Evolutionary conservation across 2,888 invertebrate genomes (phyloP), one percentile per base, ranked within the genome.

Genomic region (Lasioglossum figueresi): DNA sequence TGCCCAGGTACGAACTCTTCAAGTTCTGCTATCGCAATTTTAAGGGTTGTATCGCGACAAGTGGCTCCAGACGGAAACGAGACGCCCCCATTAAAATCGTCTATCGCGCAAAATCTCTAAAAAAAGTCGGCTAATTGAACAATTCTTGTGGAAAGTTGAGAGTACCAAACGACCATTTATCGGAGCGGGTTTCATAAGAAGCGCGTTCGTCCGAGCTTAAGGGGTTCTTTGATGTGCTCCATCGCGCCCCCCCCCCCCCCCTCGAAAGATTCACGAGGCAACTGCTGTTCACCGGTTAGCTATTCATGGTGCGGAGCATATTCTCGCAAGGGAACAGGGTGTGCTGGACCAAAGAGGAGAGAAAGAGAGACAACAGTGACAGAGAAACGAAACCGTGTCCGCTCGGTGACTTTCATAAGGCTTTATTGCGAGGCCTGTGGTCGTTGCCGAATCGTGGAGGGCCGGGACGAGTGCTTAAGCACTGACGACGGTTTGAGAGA

Each of bases 401-500:
- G 43, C 76, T 23, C 40, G 23, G 31, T 31, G 83, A 83, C 77
- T 84, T 84, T 84, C 83, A 78, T 84, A 84, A 78, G 74, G 59
- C 75, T 74, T 84, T 83, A 82, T 84, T 78, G 83, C 84, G 48
- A 40, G 27, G 52, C 52, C 66, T 76, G 79, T 79, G 31, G 40
- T 73, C 72, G 82, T 84, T 74, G 74, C 70, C 82, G 77, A 77
- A 82, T 77, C 82, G 16, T 31, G 74, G 27, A 34, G 70, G 16
- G 59, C 31, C 34, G 45, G 16, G 40, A 45, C 34, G 80, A 89
- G 37, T 37, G 88, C 89, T 91, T 87, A 88, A 92, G 91, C 90
- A 88, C 89, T 92, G 93, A 93, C 90, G 93, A 93, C 92, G 93
- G 93, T 93, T 93, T 93, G 91, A 92, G 90, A 91, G 93, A 92